These are phyloP conservation scores for Heteropelma amictum DNA, from an alignment of 2,888 invertebrate genomes.

Conservation along the genomic window DNA sequence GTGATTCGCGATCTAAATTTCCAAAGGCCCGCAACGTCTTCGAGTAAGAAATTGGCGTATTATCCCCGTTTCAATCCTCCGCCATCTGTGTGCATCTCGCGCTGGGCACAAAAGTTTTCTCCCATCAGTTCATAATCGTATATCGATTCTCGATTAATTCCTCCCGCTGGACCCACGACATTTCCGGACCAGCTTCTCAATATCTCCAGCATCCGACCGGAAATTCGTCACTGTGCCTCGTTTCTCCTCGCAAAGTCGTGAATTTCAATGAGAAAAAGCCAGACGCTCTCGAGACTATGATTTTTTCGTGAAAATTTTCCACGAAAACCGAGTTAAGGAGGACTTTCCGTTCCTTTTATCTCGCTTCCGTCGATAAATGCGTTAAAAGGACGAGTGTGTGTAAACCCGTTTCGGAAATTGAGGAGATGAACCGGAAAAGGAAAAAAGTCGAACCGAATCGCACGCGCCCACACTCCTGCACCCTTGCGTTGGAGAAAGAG, in stretches of 20 bases:
- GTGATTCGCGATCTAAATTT: slow-evolving; percentile 62
- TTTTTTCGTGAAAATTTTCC: too few species aligned
- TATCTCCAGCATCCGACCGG: too few species aligned
- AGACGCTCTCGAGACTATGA: too few species aligned
- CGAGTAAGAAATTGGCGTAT: slow-evolving; percentile 44
- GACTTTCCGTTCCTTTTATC: too few species aligned
- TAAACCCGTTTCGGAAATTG: not conserved
- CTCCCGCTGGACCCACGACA: too few species aligned
- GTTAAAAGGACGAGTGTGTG: not conserved
- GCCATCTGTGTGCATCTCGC: not conserved
- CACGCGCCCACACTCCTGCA: not conserved
- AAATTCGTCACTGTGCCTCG: too few species aligned
- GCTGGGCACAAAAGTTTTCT: not conserved
- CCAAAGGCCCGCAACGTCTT: slow-evolving; percentile 21
- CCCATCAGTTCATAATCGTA: not conserved
- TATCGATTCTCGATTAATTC: slow-evolving; percentile 32
- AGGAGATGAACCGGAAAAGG: slow-evolving; percentile 3
- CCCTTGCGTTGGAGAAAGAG: slow-evolving; percentile 34
- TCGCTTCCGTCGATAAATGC: too few species aligned
- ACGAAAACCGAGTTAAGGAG: too few species aligned
- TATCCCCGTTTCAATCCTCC: slow-evolving; percentile 23
- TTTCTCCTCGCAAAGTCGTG: too few species aligned
- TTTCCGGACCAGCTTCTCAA: too few species aligned
- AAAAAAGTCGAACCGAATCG: not conserved
- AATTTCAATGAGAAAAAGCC: too few species aligned